Evolutionary conservation across 2,113 vertebrate species (phyloP), one percentile per base, ranked within the genome.

Genomic region (Muscicapa adusta): DNA sequence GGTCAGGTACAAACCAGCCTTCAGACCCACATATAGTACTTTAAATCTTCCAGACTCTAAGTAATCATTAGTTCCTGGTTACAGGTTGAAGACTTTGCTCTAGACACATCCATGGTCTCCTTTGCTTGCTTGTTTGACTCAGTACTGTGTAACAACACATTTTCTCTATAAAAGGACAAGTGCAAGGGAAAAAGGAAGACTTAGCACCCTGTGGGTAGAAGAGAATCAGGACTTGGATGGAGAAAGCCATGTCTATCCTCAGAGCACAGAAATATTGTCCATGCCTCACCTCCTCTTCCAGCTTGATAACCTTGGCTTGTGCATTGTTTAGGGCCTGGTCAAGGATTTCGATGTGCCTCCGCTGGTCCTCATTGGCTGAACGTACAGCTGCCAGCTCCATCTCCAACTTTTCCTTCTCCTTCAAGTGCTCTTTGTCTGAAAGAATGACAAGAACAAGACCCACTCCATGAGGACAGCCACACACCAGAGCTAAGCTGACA

Each of bases 321-420:
- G 98, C 98, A 1, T 98, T 98, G 95, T 97, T 98, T 60, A 98
- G 91, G 25, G 98, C 98, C 97, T 98, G 98, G 94, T 98, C 98
- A 9, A 98, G 97, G 93, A 98, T 98, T 90, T 98, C 98, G 0
- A 98, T 98, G 95, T 98, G 98, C 54, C 98, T 97, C 77, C 98
- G 96, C 88, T 98, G 98, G 92, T 98, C 98, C 93, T 98, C 98
- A 1, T 97, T 98, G 10, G 98, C 97, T 9, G 98, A 97, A 24
- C 98, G 98, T 85, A 98, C 68, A 15, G 98, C 97, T 9, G 97
- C 97, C 85, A 98, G 87, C 70, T 98, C 98, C 97, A 98, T 96
- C 92, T 98, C 98, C 89, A 98, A 43, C 95, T 98, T 98, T 91
- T 98, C 98, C 85, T 98, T 98, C 93, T 98, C 98, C 94, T 98